Base-by-base conservation (phyloP, 2,113 vertebrate genomes). In the Mormyrus iriodes region DNA sequence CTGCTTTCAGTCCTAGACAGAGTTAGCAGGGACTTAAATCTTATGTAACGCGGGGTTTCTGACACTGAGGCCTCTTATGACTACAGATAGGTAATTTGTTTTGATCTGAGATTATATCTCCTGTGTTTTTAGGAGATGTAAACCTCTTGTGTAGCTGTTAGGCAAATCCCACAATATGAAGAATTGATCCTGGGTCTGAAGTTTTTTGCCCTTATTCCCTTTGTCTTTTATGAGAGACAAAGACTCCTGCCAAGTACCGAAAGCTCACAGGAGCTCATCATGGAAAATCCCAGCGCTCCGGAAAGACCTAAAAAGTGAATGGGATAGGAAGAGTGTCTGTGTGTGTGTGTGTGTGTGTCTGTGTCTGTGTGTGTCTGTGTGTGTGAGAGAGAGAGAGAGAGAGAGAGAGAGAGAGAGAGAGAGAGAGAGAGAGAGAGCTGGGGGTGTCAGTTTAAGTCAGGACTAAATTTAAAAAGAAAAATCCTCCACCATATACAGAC, bases 81-180 rank as follows among this genome's bases (percentile, higher is more conserved):
- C 95, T 96, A 94, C 95, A 95, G 95, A 95, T 94, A 94, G 94
- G 94, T 94, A 92, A 94, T 95, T 95, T 95, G 94, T 96, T 95
- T 96, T 96, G 95, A 96, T 95, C 95, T 95, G 93, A 94, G 95
- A 96, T 95, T 95, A 95, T 95, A 95, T 69, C 92, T 93, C 93
- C 93, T 83, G 86, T 94, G 95, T 95, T 95, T 94, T 93, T 92
- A 94, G 94, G 94, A 95, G 95, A 95, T 95, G 95, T 95, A 95
- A 96, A 95, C 95, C 95, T 95, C 94, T 95, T 92, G 94, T 94
- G 94, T 93, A 95, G 94, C 94, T 95, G 95, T 96, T 95, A 95
- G 94, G 94, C 94, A 95, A 96, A 96, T 95, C 95, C 95, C 93
- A 93, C 94, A 93, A 92, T 94, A 95, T 92, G 93, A 93, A 95